Conservation (phyloP, 2,888 invertebrate genomes). For the Mesoligia furuncula region DNA sequence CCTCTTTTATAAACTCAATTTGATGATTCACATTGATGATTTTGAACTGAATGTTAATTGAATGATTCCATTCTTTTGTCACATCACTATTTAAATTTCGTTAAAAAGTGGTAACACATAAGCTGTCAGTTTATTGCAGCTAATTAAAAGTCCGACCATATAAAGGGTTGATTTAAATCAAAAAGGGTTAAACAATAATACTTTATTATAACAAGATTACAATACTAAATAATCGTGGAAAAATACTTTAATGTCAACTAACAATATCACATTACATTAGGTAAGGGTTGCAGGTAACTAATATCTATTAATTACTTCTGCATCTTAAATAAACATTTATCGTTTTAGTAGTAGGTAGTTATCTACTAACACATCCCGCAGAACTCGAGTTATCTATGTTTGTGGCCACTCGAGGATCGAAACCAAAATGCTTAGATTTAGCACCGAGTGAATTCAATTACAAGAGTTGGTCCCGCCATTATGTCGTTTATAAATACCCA, state of each 20-base stretch:
- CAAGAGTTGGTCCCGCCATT: no score
- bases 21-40: no score
- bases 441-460: no score
- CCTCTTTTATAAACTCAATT: no score
- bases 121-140: no score
- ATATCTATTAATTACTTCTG: background rate
- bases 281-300: background rate
- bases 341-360: background rate
- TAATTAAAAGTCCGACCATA: background rate
- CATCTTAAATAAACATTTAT: background rate
- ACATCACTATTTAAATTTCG: no score
- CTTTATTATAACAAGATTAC: conserved; percentile 54
- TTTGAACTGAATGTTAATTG: no score
- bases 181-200: conserved; percentile 51
- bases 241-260: conserved; percentile 47
- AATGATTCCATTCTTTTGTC: no score
- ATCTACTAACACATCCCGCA: background rate
- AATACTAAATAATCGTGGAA: conserved; percentile 50
- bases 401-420: background rate
- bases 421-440: background rate
- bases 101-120: no score
- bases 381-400: background rate
- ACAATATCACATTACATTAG: conserved; percentile 52
- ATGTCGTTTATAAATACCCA: no score
- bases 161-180: background rate